Evolutionary conservation across 2,888 invertebrate species (phyloP), one percentile per base, ranked within the genome.

Genomic region (Tanypteryx hageni): DNA sequence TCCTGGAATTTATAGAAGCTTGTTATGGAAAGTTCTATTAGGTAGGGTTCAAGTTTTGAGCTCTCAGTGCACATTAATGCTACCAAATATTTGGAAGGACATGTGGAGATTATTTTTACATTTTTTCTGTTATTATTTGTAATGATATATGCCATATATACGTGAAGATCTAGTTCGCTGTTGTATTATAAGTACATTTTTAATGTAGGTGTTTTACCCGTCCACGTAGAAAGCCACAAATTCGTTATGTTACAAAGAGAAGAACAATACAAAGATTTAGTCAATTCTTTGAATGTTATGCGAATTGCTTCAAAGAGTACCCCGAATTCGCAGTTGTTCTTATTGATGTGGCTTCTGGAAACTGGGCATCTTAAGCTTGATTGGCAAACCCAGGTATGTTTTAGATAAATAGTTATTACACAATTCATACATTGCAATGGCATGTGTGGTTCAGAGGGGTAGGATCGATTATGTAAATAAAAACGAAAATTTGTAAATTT

Each of bases 1-100:
- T 22, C 98, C 99, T 9, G 96, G 97, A 18, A 96, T 97, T 9
- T 97, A 98, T 94, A 96, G 98, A 94, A 97, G 96, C 94, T 96
- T 97, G 92, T 96, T 99, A 22, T 99, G 98, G 98, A 98, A 98
- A 95, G 96, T 98, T 68, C 95, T 98, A 91, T 95, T 99, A 93
- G 98, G 98, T 97, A 95, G 94, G 94, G 16, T 44, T 94, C 18
- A 57, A 44, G 68, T 64, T 83, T n/a, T 92, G 59, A 13, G n/a
- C n/a, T 76, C 27, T 76, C n/a, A 18, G n/a, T 76, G 27, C 44
- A 44, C 44, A 3, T 44, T 44, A 44, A 44, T 44, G 3, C 44
- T 44, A 44, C 44, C 1, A 44, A 44, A 5, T 44, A 5, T 44
- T 44, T 44, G 44, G 44, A 44, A 44, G 44, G 44, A 44, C 44